A percentile compares a stretch with the other conserved stretches of the same genome.
Conservation (phyloP, 2,113 vertebrate genomes). For the Odobenus rosmarus region DNA sequence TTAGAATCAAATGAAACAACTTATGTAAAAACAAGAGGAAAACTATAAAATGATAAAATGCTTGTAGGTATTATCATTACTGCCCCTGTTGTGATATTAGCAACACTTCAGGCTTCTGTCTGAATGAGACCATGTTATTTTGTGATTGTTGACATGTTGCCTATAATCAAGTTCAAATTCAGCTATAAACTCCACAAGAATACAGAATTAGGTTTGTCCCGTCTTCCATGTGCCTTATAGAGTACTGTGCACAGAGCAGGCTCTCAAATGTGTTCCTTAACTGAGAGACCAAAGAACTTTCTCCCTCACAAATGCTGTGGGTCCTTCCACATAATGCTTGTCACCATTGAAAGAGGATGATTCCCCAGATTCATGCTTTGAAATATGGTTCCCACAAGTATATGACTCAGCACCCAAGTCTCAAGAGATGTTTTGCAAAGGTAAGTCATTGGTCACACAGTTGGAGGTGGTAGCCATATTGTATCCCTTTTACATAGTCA, state of each 20-base stretch:
- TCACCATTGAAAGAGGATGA: not conserved
- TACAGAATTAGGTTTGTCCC: accelerated
- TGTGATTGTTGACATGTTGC: not conserved
- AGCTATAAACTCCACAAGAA: not conserved
- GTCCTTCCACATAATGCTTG: not conserved
- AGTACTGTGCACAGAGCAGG: not conserved
- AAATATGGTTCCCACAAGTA: not conserved
- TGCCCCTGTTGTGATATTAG: too few species aligned
- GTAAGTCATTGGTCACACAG: not conserved
- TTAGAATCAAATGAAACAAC: not conserved
- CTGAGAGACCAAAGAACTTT: not conserved
- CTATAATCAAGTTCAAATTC: not conserved
- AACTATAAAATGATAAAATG: not conserved
- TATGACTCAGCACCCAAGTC: not conserved
- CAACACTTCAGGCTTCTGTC: not conserved
- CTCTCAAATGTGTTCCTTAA: not conserved
- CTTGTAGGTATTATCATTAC: not conserved
- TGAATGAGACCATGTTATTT: not conserved
- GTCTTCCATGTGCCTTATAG: not conserved
- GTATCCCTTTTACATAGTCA: not conserved
- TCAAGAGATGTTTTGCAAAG: not conserved
- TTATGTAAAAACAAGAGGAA: not conserved
- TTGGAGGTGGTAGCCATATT: accelerated
- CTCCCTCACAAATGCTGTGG: not conserved
- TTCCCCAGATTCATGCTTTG: not conserved